Percentiles rank a stretch among this genome's conserved stretches.
Conservation (phyloP, 2,888 invertebrate genomes). For the Teleiodes luculella region DNA sequence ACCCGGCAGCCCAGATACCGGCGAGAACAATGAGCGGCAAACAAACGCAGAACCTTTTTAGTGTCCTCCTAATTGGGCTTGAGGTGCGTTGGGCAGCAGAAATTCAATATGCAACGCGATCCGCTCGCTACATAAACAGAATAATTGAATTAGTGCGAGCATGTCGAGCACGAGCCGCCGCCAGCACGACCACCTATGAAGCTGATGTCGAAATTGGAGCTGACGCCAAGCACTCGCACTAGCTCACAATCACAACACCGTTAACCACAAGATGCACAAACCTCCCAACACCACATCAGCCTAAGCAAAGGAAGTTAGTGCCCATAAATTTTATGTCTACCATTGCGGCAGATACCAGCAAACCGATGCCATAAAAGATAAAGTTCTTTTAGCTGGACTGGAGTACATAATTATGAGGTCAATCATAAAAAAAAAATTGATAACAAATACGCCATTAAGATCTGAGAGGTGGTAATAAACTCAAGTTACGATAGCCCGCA, state of each 20-base stretch:
- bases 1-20: slow-evolving; percentile 62
- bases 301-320: slow-evolving; percentile 24
- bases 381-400: slow-evolving; percentile 18
- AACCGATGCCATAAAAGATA: slow-evolving; percentile 21
- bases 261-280: slow-evolving; percentile 24
- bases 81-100: slow-evolving; percentile 54
- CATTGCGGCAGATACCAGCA: slow-evolving; percentile 15
- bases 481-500: slow-evolving; percentile 20
- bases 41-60: slow-evolving; percentile 68
- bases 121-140: slow-evolving; percentile 66
- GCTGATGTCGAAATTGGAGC: slow-evolving; percentile 31
- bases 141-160: slow-evolving; percentile 70
- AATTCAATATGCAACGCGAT: slow-evolving; percentile 73
- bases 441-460: slow-evolving; percentile 27
- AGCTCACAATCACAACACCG: slow-evolving; percentile 13
- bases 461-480: slow-evolving; percentile 24
- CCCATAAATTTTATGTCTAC: slow-evolving; percentile 25
- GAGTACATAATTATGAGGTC: slow-evolving; percentile 25
- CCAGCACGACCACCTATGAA: slow-evolving; percentile 45
- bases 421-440: slow-evolving; percentile 29
- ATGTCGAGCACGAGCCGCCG: slow-evolving; percentile 50
- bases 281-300: slow-evolving; percentile 16
- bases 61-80: slow-evolving; percentile 71
- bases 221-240: slow-evolving; percentile 17
- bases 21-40: slow-evolving; percentile 68